Evolutionary conservation across 1,140 invertebrate genomes (phyloP).

Genomic region (Leptinotarsa defecta): DNA sequence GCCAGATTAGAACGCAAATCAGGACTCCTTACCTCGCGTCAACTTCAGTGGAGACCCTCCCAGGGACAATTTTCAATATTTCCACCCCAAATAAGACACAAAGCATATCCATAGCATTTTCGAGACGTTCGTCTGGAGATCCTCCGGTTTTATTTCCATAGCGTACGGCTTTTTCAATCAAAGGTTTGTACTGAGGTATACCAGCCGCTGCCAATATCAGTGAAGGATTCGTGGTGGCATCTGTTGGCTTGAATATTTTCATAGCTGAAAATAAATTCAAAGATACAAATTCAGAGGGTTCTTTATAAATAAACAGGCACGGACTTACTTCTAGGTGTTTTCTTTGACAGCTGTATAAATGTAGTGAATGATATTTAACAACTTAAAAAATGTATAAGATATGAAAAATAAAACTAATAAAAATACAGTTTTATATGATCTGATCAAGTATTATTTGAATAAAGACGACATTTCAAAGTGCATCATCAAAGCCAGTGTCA

Average conservation of each 20-base stretch:
- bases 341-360: too few relatives aligned
- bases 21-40: constrained; percentile 81
- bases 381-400: too few relatives aligned
- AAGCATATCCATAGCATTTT: constrained; percentile 87
- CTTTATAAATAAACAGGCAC: too few relatives aligned
- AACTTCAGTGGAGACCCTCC: constrained; percentile 97
- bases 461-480: too few relatives aligned
- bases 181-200: constrained; percentile 86
- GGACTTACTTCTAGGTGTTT: too few relatives aligned
- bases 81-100: constrained; percentile 96
- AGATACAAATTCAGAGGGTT: neutral
- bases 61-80: constrained; percentile 97
- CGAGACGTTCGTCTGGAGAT: constrained; percentile 70
- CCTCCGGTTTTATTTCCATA: constrained; percentile 80
- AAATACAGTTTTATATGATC: too few relatives aligned
- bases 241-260: constrained; percentile 96
- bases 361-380: too few relatives aligned
- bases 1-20: neutral
- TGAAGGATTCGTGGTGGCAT: constrained; percentile 99
- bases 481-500: too few relatives aligned
- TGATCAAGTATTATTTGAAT: too few relatives aligned
- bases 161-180: constrained; percentile 88
- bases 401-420: too few relatives aligned
- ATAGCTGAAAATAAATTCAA: constrained; percentile 70
- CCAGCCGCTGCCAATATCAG: constrained; percentile 91